A percentile compares a stretch with the other conserved stretches of the same genome.
phyloP scores from a whole-genome alignment of 2,888 invertebrate genomes.

The Caenorhabditis imperialis region DNA sequence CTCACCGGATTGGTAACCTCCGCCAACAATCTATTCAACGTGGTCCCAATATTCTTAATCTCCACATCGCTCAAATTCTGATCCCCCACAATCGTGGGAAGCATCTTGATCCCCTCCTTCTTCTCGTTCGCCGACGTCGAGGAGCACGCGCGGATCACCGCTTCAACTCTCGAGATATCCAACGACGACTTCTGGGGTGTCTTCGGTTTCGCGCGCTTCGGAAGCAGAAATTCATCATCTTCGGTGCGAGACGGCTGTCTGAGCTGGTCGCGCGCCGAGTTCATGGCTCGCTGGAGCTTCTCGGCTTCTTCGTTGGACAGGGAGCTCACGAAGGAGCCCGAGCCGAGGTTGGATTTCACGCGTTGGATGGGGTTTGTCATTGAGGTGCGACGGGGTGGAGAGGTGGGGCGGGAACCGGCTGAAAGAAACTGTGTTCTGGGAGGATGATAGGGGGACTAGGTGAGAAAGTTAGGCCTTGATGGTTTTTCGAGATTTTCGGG shows the following conservation, averaged over 20 bases:
- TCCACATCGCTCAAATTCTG: constrained; percentile 29
- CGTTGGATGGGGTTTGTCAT: constrained; percentile 15
- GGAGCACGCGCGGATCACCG: constrained; percentile 34
- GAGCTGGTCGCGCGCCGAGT: constrained; percentile 11
- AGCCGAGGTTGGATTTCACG: constrained; percentile 42
- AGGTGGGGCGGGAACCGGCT: constrained; percentile 26
- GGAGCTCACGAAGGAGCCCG: constrained; percentile 35
- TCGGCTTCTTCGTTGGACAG: constrained; percentile 30
- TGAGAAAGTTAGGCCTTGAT: too few species aligned
- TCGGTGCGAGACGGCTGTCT: constrained; percentile 37
- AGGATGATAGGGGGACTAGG: too few species aligned
- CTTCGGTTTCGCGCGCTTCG: constrained; percentile 26
- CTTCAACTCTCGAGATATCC: constrained; percentile 41
- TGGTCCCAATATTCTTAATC: constrained; percentile 36
- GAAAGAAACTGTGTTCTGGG: too few species aligned
- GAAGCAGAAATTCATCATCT: constrained; percentile 49
- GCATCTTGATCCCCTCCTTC: constrained; percentile 42
- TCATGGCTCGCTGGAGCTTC: constrained; percentile 34
- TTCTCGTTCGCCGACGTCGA: constrained; percentile 44
- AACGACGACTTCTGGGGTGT: constrained; percentile 29
- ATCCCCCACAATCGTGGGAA: constrained; percentile 31
- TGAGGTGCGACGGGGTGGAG: constrained; percentile 32
- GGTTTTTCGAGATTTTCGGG: too few species aligned
- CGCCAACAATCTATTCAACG: constrained; percentile 31
- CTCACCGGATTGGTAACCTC: constrained; percentile 31